Evolutionary conservation across 1,140 invertebrate species (phyloP).

Genomic region (Lutraria rhynchaena): DNA sequence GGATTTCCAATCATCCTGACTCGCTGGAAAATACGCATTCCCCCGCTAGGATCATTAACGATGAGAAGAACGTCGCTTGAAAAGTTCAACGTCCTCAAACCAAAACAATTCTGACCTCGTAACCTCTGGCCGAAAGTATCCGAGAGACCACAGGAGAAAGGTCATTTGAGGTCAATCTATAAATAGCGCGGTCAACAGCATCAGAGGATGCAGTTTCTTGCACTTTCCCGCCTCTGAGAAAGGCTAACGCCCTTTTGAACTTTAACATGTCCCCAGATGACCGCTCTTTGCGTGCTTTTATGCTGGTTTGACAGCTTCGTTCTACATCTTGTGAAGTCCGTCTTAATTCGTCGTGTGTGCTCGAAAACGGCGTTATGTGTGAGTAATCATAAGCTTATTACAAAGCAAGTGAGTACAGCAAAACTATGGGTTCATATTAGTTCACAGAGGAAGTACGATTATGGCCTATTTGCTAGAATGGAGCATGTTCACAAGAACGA

Average conservation of each 20-base stretch:
- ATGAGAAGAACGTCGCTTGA: too few relatives aligned
- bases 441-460: too few relatives aligned
- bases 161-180: slow-evolving; percentile 16
- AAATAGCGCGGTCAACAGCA: slow-evolving; percentile 28
- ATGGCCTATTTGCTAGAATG: too few relatives aligned
- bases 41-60: too few relatives aligned
- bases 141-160: slow-evolving; percentile 2
- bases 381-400: too few relatives aligned
- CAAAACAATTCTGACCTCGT: slow-evolving; percentile 31
- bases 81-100: slow-evolving; percentile 32
- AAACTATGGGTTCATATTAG: too few relatives aligned
- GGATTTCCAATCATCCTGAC: too few relatives aligned
- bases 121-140: slow-evolving; percentile 10
- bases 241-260: slow-evolving; percentile 37
- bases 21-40: too few relatives aligned
- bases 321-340: neutral
- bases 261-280: slow-evolving; percentile 6
- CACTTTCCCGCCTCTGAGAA: neutral
- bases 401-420: too few relatives aligned
- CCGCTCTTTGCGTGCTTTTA: neutral
- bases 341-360: neutral
- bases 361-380: too few relatives aligned
- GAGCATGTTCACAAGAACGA: too few relatives aligned
- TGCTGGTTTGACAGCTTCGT: slow-evolving; percentile 1
- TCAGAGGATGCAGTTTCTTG: slow-evolving; percentile 21